Base-by-base conservation (phyloP, 2,113 vertebrate species). In the Marmota monax region DNA sequence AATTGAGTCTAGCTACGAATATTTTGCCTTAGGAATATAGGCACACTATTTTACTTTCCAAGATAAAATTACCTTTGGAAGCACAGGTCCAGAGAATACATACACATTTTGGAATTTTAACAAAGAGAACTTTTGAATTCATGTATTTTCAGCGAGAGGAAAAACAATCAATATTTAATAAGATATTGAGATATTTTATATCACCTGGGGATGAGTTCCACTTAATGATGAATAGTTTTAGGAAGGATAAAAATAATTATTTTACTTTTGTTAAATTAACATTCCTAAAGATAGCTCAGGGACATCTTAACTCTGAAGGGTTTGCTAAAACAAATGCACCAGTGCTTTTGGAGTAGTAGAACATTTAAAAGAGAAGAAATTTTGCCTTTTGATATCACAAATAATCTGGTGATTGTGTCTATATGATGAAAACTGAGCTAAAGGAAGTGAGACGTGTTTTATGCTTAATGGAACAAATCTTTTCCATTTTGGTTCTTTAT, bases 161-260 rank as follows among this genome's bases (percentile, higher is more conserved):
- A 92, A 94, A 84, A 73, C 67, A 69, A 87, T 96, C 83, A 85
- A 34, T 95, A 37, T 93, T 94, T 94, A 97, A 93, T 94, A 93
- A 94, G 83, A 89, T 92, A 70, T 10, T 80, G 85, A 73, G 67
- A 85, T 84, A 70, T 94, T 95, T 88, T 72, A 23, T 74, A 70
- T 74, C 86, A 78, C 34, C 48, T 88, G 63, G 45, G 48, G 73
- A 84, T 72, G 74, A 69, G 53, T 48, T 95, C 61, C 63, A 86
- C 51, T 95, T 78, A 88, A 73, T 88, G 69, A 91, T 83, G 23
- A 85, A 79, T 83, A 74, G 23, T 80, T 42, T 84, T 86, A 79
- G n/a, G 42, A 65, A 89, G n/a, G 48, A 86, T 14, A 82, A 56
- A 89, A 76, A 72, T 83, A 85, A 86, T 88, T 85, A 45, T 37